phyloP scores from a whole-genome alignment of 2,113 vertebrate species.

The Conger conger region DNA sequence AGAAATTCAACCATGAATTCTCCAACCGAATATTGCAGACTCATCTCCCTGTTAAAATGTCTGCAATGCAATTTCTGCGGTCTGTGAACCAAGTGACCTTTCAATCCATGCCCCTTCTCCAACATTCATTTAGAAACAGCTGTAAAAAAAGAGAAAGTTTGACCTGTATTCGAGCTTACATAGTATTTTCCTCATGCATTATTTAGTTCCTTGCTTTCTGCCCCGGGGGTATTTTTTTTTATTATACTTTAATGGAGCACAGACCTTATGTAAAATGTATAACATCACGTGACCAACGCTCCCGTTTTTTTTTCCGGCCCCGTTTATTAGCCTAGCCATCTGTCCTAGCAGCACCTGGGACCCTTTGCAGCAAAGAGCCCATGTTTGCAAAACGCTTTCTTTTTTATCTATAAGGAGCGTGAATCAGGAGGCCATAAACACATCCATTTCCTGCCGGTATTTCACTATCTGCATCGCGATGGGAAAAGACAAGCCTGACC shows the following conservation, averaged over 20 bases:
- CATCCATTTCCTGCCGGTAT: neutral
- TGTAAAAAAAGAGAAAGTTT: neutral
- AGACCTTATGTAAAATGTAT: neutral
- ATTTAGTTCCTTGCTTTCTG: neutral
- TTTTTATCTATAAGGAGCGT: neutral
- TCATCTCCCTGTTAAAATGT: neutral
- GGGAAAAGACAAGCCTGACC: neutral
- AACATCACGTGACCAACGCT: neutral
- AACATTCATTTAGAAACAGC: neutral
- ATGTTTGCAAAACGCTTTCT: neutral
- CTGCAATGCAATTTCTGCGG: neutral
- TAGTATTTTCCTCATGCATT: neutral
- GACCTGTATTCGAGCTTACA: neutral
- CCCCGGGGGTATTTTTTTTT: neutral
- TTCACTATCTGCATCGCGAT: neutral
- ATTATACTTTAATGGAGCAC: neutral
- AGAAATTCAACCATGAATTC: neutral
- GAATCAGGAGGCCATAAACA: constrained; percentile 5
- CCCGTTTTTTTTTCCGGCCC: neutral
- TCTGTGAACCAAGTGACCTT: neutral
- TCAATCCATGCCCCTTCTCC: neutral
- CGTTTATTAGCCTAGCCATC: constrained; percentile 2
- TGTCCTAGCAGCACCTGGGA: constrained; percentile 10
- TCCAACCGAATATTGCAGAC: too few relatives aligned
- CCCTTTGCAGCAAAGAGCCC: neutral